Evolutionary conservation across 1,140 invertebrate genomes (phyloP), one percentile per base, ranked within the genome.

Genomic region (Thalassaphorura encarpata): DNA sequence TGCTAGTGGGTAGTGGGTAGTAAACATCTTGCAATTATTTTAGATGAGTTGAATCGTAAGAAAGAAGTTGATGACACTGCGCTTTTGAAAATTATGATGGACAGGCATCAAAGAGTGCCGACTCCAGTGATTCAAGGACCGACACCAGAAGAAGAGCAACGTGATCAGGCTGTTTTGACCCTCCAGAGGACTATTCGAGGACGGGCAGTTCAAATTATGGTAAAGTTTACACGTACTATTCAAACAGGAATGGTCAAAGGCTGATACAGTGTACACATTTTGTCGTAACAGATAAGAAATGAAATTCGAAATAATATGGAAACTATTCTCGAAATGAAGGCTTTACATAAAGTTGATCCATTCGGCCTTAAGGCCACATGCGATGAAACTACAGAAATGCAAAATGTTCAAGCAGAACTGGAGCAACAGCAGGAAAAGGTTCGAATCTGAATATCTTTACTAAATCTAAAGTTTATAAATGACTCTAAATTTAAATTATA

Each of bases 141-240:
- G 3, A 67, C 70, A 5, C 72, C 77, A 27, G 67, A 70, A 2
- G 75, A 78, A 46, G 80, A 82, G 62, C 67, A 72, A 0, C 67
- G 67, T 41, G 76, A 84, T 64, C 75, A 81, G 55, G 74, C 77
- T 2, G 72, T 77, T 16, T 71, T 80, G 15, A 72, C 78, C 62
- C 66, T 86, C 51, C 83, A 85, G 66, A 80, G 76, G 64, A 68
- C 84, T 3, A 72, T 85, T 16, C 70, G 78, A 58, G 83, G 83
- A 24, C 69, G 83, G 39, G 81, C 82, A 33, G 75, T 81, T 18
- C 83, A 86, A 68, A 79, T 75, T 61, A 70, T 81, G 77, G 83
- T 84, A 70, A 73, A 70, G n/a, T 67, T 43, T 23, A n/a, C 39
- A 23, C 19, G 3, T 39, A 72, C 54, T 58, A 71, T 61, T n/a